These are phyloP conservation scores for Pachyrhynchus sulphureomaculatus DNA, from an alignment of 1,140 invertebrate species.

Conservation along the genomic window DNA sequence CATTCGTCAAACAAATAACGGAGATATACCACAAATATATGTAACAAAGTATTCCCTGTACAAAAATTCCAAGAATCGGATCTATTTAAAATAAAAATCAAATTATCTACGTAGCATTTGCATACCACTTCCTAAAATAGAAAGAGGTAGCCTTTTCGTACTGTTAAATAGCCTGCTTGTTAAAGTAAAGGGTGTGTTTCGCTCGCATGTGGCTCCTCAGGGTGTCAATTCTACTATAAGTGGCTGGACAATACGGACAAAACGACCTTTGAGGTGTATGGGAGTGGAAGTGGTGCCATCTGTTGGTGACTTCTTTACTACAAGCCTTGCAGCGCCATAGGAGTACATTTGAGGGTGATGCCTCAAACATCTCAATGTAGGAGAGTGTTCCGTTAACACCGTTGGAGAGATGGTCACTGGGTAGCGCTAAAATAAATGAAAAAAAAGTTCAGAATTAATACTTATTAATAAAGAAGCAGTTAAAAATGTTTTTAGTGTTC, in stretches of 20 bases:
- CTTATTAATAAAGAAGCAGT: no score
- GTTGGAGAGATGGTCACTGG: no score
- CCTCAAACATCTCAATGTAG: constrained; percentile 79
- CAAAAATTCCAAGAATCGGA: no score
- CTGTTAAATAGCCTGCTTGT: constrained; percentile 26
- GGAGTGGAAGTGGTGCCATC: constrained; percentile 85
- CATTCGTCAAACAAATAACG: no score
- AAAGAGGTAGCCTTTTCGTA: constrained; percentile 20
- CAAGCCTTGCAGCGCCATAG: constrained; percentile 78
- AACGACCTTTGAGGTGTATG: constrained; percentile 75
- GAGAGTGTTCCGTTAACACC: constrained; percentile 53
- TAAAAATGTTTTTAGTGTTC: no score
- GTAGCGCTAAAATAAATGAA: no score
- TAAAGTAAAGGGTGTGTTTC: constrained; percentile 66
- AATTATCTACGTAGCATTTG: neutral
- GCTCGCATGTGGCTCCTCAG: constrained; percentile 72
- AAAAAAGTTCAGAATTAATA: no score
- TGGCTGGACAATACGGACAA: constrained; percentile 81
- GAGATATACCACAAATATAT: no score
- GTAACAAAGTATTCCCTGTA: no score
- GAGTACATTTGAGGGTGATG: constrained; percentile 64
- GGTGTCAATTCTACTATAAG: constrained; percentile 83
- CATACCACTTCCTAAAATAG: constrained; percentile 21
- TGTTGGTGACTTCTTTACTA: constrained; percentile 81
- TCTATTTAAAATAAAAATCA: no score